Conservation (phyloP, 2,797 vertebrate species). For the Danio choprae region DNA sequence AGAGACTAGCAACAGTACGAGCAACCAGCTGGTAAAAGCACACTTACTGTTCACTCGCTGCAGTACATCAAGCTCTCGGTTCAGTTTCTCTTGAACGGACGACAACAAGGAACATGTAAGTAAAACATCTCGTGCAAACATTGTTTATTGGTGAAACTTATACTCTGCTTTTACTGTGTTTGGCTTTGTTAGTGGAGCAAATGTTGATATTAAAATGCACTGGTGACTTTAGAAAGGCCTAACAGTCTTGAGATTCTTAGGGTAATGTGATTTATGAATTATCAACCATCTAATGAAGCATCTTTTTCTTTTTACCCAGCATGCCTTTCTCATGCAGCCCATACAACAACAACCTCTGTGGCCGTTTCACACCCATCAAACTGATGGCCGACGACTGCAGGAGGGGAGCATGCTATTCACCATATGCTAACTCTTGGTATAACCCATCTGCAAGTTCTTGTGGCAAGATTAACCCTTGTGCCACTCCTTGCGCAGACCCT, state of each 20-base stretch:
- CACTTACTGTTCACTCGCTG: background rate
- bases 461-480: background rate
- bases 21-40: background rate
- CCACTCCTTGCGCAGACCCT: background rate
- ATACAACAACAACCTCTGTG: constrained; percentile 5
- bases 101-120: constrained; percentile 20
- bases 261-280: background rate
- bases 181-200: background rate
- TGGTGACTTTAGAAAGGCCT: too few species aligned
- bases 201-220: too few species aligned
- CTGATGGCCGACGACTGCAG: background rate
- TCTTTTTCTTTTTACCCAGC: background rate
- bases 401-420: background rate
- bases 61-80: background rate
- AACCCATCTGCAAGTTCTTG: background rate
- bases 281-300: background rate
- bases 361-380: constrained; percentile 17
- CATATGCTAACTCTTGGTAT: background rate
- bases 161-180: background rate
- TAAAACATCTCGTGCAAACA: background rate
- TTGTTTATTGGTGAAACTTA: background rate
- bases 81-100: background rate
- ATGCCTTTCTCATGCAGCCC: constrained; percentile 45
- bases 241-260: too few species aligned
- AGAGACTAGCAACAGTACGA: background rate